Conservation (phyloP, 2,888 invertebrate genomes). For the Heliconius sara region DNA sequence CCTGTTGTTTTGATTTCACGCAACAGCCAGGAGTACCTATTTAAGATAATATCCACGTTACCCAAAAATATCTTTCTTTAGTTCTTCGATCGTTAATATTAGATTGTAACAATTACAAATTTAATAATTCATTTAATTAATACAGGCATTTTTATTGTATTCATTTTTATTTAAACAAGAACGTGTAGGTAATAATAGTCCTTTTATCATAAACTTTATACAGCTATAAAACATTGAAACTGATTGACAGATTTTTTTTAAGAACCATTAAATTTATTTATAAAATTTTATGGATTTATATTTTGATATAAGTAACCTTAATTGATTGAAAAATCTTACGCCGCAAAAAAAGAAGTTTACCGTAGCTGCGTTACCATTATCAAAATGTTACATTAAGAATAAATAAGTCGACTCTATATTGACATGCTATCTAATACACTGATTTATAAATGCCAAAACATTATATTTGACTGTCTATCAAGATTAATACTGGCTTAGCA, state of each 20-base stretch:
- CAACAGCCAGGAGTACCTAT: neutral
- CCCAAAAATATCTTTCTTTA: neutral
- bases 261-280: too few relatives aligned
- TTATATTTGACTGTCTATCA: constrained; percentile 38
- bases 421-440: neutral
- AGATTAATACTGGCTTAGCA: constrained; percentile 43
- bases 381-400: neutral
- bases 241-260: neutral
- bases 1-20: neutral
- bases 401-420: neutral
- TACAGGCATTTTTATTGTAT: neutral
- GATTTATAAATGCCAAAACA: constrained; percentile 37
- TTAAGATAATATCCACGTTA: neutral
- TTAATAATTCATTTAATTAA: neutral
- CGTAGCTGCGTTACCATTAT: neutral
- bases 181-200: neutral
- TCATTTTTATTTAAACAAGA: neutral
- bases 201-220: neutral
- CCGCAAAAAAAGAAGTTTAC: neutral
- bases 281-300: neutral
- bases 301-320: neutral
- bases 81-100: too few relatives aligned
- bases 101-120: too few relatives aligned
- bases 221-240: neutral
- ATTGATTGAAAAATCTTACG: neutral